Conservation (phyloP, 2,888 invertebrate genomes). For the Dasysyrphus tricinctus region DNA sequence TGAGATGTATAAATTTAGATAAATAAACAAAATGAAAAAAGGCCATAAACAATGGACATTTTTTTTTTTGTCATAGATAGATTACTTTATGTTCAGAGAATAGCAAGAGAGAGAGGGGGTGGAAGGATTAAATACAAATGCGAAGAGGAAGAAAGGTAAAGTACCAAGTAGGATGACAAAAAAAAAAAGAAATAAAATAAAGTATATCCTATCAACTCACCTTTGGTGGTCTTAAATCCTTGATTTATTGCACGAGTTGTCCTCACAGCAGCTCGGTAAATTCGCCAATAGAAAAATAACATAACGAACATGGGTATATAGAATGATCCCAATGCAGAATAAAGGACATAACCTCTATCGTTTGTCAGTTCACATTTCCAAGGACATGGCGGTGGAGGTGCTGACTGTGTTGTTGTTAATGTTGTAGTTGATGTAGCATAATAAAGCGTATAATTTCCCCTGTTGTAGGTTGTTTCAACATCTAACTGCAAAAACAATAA, state of each 20-base stretch:
- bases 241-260: slow-evolving; percentile 97
- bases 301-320: slow-evolving; percentile 99
- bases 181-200: slow-evolving; percentile 19
- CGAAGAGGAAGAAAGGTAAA: slow-evolving; percentile 38
- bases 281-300: slow-evolving; percentile 98
- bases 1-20: slow-evolving; percentile 26
- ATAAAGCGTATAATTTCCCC: slow-evolving; percentile 83
- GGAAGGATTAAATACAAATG: slow-evolving; percentile 32
- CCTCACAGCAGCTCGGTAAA: slow-evolving; percentile 96
- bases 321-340: slow-evolving; percentile 98
- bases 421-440: slow-evolving; percentile 78
- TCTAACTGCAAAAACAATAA: slow-evolving; percentile 78
- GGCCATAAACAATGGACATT: slow-evolving; percentile 56
- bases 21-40: slow-evolving; percentile 34
- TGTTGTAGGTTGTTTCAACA: slow-evolving; percentile 80
- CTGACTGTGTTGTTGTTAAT: slow-evolving; percentile 70
- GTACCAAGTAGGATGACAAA: slow-evolving; percentile 30
- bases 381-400: slow-evolving; percentile 87
- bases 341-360: slow-evolving; percentile 97
- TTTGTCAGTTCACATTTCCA: slow-evolving; percentile 96
- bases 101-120: neutral
- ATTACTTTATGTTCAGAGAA: slow-evolving; percentile 53
- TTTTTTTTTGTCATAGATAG: slow-evolving; percentile 50
- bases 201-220: slow-evolving; percentile 81
- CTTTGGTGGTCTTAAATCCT: slow-evolving; percentile 94